Conservation (phyloP, 1,140 invertebrate genomes). For the Drusus annulatus region DNA sequence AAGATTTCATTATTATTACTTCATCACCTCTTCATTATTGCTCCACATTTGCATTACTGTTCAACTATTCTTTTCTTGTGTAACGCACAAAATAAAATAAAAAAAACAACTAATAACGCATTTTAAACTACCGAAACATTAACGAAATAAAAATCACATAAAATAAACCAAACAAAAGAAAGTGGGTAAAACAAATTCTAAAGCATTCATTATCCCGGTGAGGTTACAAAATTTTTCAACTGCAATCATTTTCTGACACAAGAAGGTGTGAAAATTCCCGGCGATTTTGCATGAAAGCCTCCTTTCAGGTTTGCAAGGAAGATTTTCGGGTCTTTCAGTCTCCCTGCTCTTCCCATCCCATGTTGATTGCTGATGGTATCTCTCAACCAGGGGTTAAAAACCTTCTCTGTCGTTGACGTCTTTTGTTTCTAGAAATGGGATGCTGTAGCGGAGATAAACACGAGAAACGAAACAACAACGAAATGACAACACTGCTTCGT, state of each 20-base stretch:
- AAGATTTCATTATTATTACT: no score
- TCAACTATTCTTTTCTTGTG: no score
- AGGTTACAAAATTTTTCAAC: conserved; percentile 15
- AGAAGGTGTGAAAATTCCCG: conserved; percentile 47
- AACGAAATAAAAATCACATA: no score
- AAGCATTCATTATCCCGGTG: no score
- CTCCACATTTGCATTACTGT: no score
- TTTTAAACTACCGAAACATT: no score
- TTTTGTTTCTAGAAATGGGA: conserved; percentile 19
- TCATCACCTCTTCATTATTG: no score
- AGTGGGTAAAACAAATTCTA: no score
- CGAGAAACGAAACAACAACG: not conserved
- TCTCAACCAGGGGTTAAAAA: conserved; percentile 46
- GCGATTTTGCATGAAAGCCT: conserved; percentile 39
- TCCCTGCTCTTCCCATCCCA: conserved; percentile 23
- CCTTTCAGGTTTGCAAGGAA: not conserved
- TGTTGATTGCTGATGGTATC: conserved; percentile 59
- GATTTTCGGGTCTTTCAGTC: conserved; percentile 47
- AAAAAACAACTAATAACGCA: no score
- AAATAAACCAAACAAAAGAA: no score
- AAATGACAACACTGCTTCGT: conserved; percentile 24
- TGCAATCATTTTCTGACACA: not conserved
- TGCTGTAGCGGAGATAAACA: conserved; percentile 22
- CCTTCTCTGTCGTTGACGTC: conserved; percentile 2
- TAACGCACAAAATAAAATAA: no score